Evolutionary conservation across 2,888 invertebrate species (phyloP).

Genomic region (Euclidia mi): DNA sequence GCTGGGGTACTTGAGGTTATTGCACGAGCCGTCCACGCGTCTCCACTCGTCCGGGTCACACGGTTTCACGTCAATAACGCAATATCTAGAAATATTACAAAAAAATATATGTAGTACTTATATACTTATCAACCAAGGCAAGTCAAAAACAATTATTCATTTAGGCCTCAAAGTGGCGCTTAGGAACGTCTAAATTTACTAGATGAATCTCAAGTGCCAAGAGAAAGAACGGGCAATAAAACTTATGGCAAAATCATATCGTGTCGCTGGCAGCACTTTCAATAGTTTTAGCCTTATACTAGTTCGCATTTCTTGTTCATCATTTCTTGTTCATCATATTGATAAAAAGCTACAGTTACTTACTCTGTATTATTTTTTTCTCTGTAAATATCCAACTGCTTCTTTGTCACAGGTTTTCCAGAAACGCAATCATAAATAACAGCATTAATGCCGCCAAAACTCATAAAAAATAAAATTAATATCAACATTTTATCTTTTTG

Average conservation of each 20-base stretch:
- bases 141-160: too few relatives aligned
- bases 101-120: too few relatives aligned
- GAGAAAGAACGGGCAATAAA: too few relatives aligned
- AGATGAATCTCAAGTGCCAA: too few relatives aligned
- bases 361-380: conserved; percentile 1
- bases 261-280: too few relatives aligned
- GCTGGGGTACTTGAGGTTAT: conserved; percentile 30
- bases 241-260: too few relatives aligned
- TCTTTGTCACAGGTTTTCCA: neutral
- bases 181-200: too few relatives aligned
- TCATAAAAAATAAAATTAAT: neutral
- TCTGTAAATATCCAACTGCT: neutral
- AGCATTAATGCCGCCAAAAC: neutral
- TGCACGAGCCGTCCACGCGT: conserved; percentile 41
- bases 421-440: neutral
- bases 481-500: neutral
- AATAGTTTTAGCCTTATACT: too few relatives aligned
- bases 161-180: too few relatives aligned
- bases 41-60: conserved; percentile 31
- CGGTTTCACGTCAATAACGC: conserved; percentile 25
- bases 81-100: conserved; percentile 14
- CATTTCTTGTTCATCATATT: too few relatives aligned
- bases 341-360: neutral
- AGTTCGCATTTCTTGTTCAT: too few relatives aligned
- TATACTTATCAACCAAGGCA: too few relatives aligned